Evolutionary conservation across 2,888 invertebrate species (phyloP), one percentile per base, ranked within the genome.

Genomic region (Acanthacorydalis orientalis): DNA sequence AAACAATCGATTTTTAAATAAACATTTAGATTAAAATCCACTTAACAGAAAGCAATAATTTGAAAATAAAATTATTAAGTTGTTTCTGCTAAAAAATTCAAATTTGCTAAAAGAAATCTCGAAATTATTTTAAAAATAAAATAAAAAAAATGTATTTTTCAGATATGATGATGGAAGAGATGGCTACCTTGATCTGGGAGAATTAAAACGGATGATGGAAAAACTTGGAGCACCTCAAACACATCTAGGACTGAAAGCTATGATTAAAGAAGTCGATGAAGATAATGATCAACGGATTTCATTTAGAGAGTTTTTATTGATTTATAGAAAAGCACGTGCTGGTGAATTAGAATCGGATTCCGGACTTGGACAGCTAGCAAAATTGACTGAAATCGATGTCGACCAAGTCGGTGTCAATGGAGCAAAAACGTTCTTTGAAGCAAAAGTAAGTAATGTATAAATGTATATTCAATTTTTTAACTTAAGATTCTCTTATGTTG

Each of bases 181-280:
- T 65, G 90, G 89, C 38, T 93, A 76, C 63, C 75, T 96, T 55
- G 90, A 91, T 65, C 69, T 96, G 53, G 77, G 77, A 31, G 95
- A 96, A 66, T 70, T 96, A 53, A 96, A 96, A 65, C 72, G 83
- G 31, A 93, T 95, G 92, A 95, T 95, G 95, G 96, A 96, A 67
- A 83, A 88, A 51, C 68, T 96, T 48, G 91, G 89, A 9, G 92
- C 89, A 2, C 95, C 96, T 11, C 96, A 96, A 68, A 96, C 96
- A 0, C 95, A 96, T 67, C 72, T 96, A 47, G 89, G 89, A 0
- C 74, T 96, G 31, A 96, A 96, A 64, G 83, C 81, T 35, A 95
- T 96, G 92, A 96, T 96, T 59, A 77, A 83, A 51, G 89, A 89
- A 65, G 86, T 89, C 4, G 89, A 89, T 60, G 89, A 88, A 62